Base-by-base conservation (phyloP, 2,888 invertebrate species). In the Drosophila austrosaltans region DNA sequence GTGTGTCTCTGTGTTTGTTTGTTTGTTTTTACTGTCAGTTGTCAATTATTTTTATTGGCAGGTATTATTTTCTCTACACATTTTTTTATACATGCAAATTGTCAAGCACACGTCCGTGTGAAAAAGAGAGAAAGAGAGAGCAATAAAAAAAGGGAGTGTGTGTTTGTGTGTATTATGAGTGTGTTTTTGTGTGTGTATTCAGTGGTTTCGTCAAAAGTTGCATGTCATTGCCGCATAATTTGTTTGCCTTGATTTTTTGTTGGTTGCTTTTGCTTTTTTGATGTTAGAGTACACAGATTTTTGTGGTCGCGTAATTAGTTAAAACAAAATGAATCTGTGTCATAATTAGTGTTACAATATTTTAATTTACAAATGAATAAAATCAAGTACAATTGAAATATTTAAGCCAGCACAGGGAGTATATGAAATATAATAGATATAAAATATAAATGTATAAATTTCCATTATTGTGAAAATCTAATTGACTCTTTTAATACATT, bases 41-140 rank as follows among this genome's bases (percentile, higher is more conserved):
- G 87, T 84, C 83, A 87, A 84, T 87, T 84, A 84, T 84, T 84
- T 84, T 87, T 84, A 84, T 84, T 87, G 83, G 82, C 83, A 84
- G 87, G 85, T 84, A 84, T 80, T 87, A 84, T 87, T 81, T 82
- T 84, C 82, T 78, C 82, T 78, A 73, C 85, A 78, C 78, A 78
- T 82, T 76, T 48, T 48, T 48, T 42, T 82, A 74, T 78, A 16
- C 16, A 84, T 84, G 87, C 74, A 84, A 84, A 84, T 84, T 84
- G 74, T 76, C 76, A 73, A 69, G 74, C 86, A 74, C 73, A 82
- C 79, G 79, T 48, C 32, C 36, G 56, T 42, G 44, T 48, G 59
- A 7, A 36, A 54, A 60, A 39, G 64, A 5, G 32, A 32, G 32
- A 28, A 28, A 3, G 28, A 2, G 3, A 28, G 28, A 4, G 25